These are phyloP conservation scores for Pandion haliaetus DNA, from an alignment of 2,113 vertebrate species.

Conservation along the genomic window DNA sequence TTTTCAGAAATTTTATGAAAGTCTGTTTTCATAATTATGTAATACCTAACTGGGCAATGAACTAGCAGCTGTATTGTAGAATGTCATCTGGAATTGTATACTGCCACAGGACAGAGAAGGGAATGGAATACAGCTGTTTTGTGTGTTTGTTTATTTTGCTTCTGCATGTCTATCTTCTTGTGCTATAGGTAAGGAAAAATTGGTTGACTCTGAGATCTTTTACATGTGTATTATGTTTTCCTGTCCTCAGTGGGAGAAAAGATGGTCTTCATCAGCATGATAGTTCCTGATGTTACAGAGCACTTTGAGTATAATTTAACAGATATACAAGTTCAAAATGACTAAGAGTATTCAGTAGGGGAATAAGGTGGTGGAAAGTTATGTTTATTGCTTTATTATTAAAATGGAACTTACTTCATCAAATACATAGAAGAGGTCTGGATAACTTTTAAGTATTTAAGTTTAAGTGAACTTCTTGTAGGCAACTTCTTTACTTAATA, in stretches of 20 bases:
- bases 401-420: not conserved
- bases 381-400: not conserved
- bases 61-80: not conserved
- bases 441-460: not conserved
- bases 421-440: not conserved
- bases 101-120: not conserved
- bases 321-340: not conserved
- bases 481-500: not conserved
- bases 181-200: not conserved
- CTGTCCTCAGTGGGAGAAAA: not conserved
- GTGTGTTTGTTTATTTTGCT: not conserved
- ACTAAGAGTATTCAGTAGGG: not conserved
- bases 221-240: not conserved
- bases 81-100: not conserved
- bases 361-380: not conserved
- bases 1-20: not conserved
- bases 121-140: not conserved
- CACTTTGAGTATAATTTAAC: not conserved
- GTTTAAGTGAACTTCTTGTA: not conserved
- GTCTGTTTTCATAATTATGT: not conserved
- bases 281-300: not conserved
- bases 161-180: not conserved
- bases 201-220: not conserved
- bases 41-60: not conserved
- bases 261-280: not conserved